phyloP scores from a whole-genome alignment of 2,797 vertebrate species.

The Chaunax sp. region DNA sequence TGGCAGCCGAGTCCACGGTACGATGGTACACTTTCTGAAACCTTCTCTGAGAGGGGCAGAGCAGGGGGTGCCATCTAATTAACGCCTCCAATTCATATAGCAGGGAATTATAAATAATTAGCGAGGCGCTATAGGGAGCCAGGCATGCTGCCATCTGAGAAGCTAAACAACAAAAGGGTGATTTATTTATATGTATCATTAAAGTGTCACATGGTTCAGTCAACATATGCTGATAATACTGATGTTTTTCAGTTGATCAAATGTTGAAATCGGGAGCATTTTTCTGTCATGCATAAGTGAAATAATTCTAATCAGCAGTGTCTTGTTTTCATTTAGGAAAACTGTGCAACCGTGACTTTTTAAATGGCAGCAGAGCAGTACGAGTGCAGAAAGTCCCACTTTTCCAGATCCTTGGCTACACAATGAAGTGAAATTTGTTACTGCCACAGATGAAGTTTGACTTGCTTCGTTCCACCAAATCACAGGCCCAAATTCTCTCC shows the following conservation, averaged over 20 bases:
- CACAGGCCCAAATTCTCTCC: no score
- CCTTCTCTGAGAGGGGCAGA: constrained; percentile 19
- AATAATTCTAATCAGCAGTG: no score
- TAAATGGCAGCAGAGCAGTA: neutral
- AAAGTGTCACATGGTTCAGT: constrained; percentile 15
- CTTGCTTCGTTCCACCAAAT: no score
- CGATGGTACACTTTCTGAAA: constrained; percentile 42
- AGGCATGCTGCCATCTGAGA: constrained; percentile 31
- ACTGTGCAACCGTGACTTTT: no score
- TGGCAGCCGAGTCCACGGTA: constrained; percentile 62
- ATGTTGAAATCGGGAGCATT: neutral
- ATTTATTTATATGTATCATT: constrained; percentile 25
- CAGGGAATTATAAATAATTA: constrained; percentile 68
- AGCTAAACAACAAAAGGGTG: constrained; percentile 44
- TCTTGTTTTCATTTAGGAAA: no score
- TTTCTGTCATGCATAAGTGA: neutral
- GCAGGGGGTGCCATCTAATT: constrained; percentile 61
- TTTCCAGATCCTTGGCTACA: neutral
- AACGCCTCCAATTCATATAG: constrained; percentile 64
- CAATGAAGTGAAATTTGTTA: neutral
- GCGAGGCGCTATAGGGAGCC: constrained; percentile 34
- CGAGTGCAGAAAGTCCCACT: neutral
- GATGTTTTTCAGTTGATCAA: constrained; percentile 15
- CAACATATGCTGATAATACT: neutral
- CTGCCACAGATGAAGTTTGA: no score